Conservation (phyloP, 2,888 invertebrate genomes). For the Drosophila subsilvestris region DNA sequence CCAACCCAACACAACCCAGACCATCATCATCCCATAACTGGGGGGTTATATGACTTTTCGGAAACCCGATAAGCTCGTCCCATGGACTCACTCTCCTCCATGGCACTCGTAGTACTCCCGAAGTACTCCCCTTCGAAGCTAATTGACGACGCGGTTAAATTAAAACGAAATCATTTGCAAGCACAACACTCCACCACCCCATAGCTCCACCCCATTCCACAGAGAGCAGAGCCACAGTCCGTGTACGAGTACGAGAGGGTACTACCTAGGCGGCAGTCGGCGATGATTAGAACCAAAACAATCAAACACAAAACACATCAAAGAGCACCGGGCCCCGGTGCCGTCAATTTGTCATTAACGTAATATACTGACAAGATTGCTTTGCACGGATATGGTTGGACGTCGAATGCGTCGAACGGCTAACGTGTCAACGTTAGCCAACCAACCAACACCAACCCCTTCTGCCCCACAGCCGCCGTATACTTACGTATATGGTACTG, state of each 20-base stretch:
- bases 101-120: neutral
- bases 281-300: constrained; percentile 81
- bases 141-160: constrained; percentile 72
- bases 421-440: constrained; percentile 1
- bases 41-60: constrained; percentile 73
- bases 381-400: constrained; percentile 72
- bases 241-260: neutral
- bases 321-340: constrained; percentile 65
- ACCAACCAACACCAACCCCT: neutral
- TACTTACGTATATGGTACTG: neutral
- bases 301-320: constrained; percentile 83
- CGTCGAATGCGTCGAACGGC: constrained; percentile 2
- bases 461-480: neutral
- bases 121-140: constrained; percentile 16
- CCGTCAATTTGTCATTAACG: constrained; percentile 84
- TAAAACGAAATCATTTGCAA: constrained; percentile 79
- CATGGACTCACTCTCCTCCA: constrained; percentile 11
- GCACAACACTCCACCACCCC: constrained; percentile 42
- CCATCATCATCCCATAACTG: constrained; percentile 24
- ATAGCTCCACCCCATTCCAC: constrained; percentile 7
- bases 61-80: constrained; percentile 47
- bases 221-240: neutral
- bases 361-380: constrained; percentile 83
- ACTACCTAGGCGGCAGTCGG: constrained; percentile 81
- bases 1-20: constrained; percentile 3